Evolutionary conservation across 2,113 vertebrate genomes (phyloP).

Genomic region (Actinemys pallida): DNA sequence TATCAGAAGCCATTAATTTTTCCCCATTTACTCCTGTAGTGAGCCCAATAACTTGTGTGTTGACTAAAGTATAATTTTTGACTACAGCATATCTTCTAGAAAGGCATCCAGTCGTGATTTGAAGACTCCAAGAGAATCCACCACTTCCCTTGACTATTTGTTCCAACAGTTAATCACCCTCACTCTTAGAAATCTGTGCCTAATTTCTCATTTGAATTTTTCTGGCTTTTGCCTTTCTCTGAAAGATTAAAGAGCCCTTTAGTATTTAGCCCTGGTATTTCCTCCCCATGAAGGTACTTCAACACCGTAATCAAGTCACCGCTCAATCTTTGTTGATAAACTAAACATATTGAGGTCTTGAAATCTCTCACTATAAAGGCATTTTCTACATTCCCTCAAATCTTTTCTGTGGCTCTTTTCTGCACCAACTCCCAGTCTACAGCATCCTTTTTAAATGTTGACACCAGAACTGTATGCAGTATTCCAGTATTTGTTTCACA

Average conservation of each 20-base stretch:
- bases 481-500: background rate
- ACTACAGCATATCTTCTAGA: constrained; percentile 13
- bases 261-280: background rate
- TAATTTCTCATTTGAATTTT: background rate
- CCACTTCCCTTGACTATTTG: background rate
- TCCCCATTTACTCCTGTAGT: constrained; percentile 17
- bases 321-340: background rate
- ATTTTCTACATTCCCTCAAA: constrained; percentile 5
- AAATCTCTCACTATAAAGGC: background rate
- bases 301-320: background rate
- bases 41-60: constrained; percentile 16
- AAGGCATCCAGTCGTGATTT: constrained; percentile 33
- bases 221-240: background rate
- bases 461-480: fast-evolving
- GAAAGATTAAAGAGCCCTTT: background rate
- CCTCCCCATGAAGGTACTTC: background rate
- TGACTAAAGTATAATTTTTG: constrained; percentile 39
- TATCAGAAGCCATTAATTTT: constrained; percentile 44
- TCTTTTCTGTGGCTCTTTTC: background rate
- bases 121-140: constrained; percentile 25
- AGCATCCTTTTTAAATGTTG: background rate
- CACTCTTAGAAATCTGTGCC: background rate
- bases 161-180: constrained; percentile 16
- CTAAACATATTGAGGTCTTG: background rate
- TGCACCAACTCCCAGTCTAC: background rate